A percentile compares a stretch with the other conserved stretches of the same genome.
Evolutionary conservation across 2,113 vertebrate genomes (phyloP).

Genomic region (Clarias batrachus): DNA sequence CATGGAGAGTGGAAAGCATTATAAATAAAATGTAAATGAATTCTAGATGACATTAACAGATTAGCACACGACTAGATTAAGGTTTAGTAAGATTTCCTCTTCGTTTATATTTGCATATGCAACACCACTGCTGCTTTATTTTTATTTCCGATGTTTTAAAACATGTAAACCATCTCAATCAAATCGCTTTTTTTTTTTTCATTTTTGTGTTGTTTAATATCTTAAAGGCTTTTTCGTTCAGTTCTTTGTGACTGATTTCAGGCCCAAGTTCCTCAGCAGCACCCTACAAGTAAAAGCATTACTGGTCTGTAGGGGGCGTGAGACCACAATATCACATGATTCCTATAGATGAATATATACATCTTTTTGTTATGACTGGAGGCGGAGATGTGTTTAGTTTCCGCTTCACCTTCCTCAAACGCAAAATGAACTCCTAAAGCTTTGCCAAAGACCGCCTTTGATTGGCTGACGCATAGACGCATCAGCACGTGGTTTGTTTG

Average conservation of each 20-base stretch:
- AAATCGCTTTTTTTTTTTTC: neutral
- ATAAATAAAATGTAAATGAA: neutral
- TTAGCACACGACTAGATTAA: neutral
- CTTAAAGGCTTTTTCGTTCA: neutral
- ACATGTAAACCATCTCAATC: neutral
- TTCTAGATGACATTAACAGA: neutral
- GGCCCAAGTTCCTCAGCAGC: neutral
- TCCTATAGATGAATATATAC: neutral
- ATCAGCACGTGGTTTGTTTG: neutral
- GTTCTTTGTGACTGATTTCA: neutral
- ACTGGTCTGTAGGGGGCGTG: neutral
- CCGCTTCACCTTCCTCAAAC: neutral
- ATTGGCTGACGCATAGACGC: neutral
- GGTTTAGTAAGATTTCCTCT: neutral
- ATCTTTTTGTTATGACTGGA: neutral
- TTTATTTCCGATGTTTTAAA: constrained; percentile 22
- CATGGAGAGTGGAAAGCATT: neutral
- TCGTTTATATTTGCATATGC: constrained; percentile 20
- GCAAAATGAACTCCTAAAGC: neutral
- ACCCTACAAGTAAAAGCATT: too few relatives aligned
- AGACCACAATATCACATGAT: neutral
- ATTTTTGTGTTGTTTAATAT: neutral
- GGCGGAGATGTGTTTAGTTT: neutral
- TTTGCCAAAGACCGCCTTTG: neutral
- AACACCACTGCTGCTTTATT: constrained; percentile 14